These are phyloP conservation scores for Passer domesticus DNA, from an alignment of 2,113 vertebrate genomes.

Conservation along the genomic window DNA sequence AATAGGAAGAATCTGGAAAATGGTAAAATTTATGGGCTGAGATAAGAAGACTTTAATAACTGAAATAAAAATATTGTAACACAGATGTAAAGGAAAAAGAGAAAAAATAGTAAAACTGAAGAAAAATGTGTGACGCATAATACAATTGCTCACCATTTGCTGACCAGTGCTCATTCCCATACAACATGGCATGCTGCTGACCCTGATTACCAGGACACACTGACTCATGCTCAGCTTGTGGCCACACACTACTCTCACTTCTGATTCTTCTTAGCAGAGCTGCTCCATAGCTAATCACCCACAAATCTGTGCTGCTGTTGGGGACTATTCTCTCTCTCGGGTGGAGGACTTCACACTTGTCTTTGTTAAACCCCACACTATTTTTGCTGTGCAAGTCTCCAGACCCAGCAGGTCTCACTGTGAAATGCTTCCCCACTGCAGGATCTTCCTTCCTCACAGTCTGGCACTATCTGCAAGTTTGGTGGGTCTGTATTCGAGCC, in stretches of 20 bases:
- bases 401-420: background rate
- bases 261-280: background rate
- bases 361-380: background rate
- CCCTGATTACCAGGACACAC: background rate
- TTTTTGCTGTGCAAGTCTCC: background rate
- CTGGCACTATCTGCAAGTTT: background rate
- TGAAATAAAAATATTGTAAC: background rate
- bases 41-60: background rate
- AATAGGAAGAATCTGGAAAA: background rate
- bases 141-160: background rate
- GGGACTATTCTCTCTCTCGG: background rate
- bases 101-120: background rate
- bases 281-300: background rate
- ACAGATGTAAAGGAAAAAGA: background rate
- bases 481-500: background rate
- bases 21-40: background rate
- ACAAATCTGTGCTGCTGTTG: background rate
- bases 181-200: background rate
- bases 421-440: background rate
- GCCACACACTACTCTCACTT: background rate
- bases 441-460: background rate
- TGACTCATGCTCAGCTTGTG: background rate
- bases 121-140: background rate
- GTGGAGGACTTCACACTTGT: background rate
- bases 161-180: background rate